A percentile compares a stretch with the other conserved stretches of the same genome.
Evolutionary conservation across 2,797 vertebrate species (phyloP).

Genomic region (Octomys mimax): DNA sequence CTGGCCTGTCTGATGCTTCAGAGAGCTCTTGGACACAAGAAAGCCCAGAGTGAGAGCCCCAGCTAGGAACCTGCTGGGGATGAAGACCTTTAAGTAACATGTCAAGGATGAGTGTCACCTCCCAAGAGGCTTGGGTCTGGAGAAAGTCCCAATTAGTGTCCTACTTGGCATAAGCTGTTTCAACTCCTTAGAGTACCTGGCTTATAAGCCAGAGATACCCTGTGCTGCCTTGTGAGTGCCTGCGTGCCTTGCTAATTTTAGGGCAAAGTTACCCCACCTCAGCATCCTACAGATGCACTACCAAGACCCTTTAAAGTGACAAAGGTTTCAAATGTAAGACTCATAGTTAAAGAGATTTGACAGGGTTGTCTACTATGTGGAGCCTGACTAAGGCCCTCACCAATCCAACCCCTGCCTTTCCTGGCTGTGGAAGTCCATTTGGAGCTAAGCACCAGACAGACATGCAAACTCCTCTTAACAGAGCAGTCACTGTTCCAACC

Average conservation of each 20-base stretch:
- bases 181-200: conserved; percentile 28
- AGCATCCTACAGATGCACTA: neutral
- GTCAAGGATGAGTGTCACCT: neutral
- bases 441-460: neutral
- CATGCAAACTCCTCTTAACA: neutral
- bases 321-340: neutral
- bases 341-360: neutral
- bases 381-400: neutral
- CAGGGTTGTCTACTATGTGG: neutral
- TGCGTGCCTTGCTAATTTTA: neutral
- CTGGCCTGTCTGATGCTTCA: neutral
- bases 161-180: conserved; percentile 1
- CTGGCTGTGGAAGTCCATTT: neutral
- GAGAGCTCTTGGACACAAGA: neutral
- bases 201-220: rapidly evolving
- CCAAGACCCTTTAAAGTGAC: neutral
- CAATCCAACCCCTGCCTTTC: neutral
- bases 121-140: conserved; percentile 11
- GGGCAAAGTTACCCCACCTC: neutral
- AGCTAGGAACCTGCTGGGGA: neutral
- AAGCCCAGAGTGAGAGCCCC: neutral
- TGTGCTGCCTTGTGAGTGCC: neutral
- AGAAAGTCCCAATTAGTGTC: conserved; percentile 48
- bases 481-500: neutral
- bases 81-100: neutral